Evolutionary conservation across 2,888 invertebrate genomes (phyloP).

Genomic region (Drosophila emarginata): DNA sequence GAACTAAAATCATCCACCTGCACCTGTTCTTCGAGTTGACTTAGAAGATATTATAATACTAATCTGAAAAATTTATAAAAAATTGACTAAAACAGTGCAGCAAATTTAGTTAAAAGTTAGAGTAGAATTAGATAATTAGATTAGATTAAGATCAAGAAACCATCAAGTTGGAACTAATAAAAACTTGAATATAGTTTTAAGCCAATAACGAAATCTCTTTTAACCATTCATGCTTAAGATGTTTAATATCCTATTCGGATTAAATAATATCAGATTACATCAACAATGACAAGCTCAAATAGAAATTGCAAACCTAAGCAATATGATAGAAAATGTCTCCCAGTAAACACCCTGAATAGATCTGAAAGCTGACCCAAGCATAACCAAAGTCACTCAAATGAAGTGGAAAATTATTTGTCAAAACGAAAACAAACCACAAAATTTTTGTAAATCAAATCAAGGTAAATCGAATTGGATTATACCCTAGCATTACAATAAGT

Average conservation of each 20-base stretch:
- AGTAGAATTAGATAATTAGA: too few relatives aligned
- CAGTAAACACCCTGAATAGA: background rate
- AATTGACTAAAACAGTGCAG: too few relatives aligned
- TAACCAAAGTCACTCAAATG: conserved; percentile 49
- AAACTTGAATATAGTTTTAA: background rate
- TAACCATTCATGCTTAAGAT: too few relatives aligned
- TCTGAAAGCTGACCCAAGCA: conserved; percentile 23
- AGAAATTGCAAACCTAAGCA: background rate
- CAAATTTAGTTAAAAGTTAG: too few relatives aligned
- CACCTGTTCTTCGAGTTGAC: too few relatives aligned
- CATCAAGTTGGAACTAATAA: too few relatives aligned
- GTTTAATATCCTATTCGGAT: background rate
- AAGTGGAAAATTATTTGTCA: conserved; percentile 71
- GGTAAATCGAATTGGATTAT: background rate
- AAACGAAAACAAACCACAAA: conserved; percentile 40
- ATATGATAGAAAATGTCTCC: background rate
- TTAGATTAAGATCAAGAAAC: too few relatives aligned
- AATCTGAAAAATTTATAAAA: too few relatives aligned
- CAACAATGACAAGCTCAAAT: background rate
- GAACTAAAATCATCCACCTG: too few relatives aligned
- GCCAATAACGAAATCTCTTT: background rate
- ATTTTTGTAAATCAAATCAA: background rate
- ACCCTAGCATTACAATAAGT: background rate
- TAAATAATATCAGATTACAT: background rate
- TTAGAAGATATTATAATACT: too few relatives aligned